Conservation (phyloP, 2,113 vertebrate genomes). For the Loxodonta africana region DNA sequence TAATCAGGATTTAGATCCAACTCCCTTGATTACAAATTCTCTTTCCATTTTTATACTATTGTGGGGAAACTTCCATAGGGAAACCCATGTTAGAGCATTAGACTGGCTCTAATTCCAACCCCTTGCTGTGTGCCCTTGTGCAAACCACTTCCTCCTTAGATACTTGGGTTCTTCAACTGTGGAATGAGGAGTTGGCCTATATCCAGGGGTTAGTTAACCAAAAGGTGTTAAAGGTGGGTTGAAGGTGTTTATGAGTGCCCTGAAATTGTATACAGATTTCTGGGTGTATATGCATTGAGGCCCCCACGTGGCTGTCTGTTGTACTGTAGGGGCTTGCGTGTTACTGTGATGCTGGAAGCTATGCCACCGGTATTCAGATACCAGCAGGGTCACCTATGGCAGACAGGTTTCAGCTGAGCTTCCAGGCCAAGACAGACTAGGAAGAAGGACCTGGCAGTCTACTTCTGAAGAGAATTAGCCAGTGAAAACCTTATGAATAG, state of each 20-base stretch:
- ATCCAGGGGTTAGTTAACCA: too few species aligned
- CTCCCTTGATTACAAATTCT: not conserved
- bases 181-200: not conserved
- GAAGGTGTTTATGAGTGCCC: not conserved
- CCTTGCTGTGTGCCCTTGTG: not conserved
- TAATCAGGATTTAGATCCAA: not conserved
- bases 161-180: not conserved
- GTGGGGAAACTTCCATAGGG: fast-evolving
- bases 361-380: too few species aligned
- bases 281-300: not conserved
- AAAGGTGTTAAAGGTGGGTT: not conserved
- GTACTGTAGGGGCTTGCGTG: too few species aligned
- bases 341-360: too few species aligned
- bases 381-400: too few species aligned
- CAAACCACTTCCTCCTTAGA: too few species aligned
- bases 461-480: too few species aligned
- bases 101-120: not conserved
- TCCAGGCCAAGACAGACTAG: too few species aligned
- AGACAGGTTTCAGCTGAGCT: too few species aligned
- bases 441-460: too few species aligned
- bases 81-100: not conserved
- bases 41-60: not conserved
- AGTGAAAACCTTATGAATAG: too few species aligned
- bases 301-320: too few species aligned
- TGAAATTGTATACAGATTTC: not conserved